Evolutionary conservation across 2,888 invertebrate genomes (phyloP), one percentile per base, ranked within the genome.

Genomic region (Temnothorax rugatulus): DNA sequence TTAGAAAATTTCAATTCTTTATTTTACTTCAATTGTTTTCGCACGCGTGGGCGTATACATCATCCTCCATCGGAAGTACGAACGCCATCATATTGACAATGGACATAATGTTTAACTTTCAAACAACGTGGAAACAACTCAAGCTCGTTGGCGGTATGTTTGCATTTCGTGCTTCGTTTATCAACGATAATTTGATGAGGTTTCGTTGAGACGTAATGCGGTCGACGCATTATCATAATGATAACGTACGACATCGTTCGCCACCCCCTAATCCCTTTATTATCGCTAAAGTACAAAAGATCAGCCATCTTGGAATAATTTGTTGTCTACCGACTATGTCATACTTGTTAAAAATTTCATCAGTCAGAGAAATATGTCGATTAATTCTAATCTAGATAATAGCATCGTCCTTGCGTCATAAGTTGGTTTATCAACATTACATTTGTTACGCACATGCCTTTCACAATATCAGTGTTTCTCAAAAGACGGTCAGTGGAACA

Each of bases 311-410:
- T 25, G 21, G 0, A 1, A 13, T 47, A 79, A 69, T 47, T 59
- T 79, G 59, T 38, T 59, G 54, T 29, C 25, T 5, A 25, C 15
- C 1, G 11, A 47, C 8, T 4, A 69, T 25, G 15, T 25, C 21
- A 41, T 66, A 44, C 29, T n/a, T 38, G 21, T 79, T 79, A 79
- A 79, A 21, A 57, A 71, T 59, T 79, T 79, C 69, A 79, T 71
- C 59, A 77, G 63, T 38, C 75, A 15, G 11, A 47, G 47, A 21
- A 29, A 66, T 75, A 41, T 9, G 83, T 71, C 64, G 76, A 82
- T 83, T 81, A 59, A 68, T 81, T 82, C 13, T 83, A 85, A 86
- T 86, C 66, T 47, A 71, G 82, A 66, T 87, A 88, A 82, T 82
- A 74, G 44, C 25, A 15, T 25, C 50, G 52, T 76, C 83, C 61